Evolutionary conservation across 37 sponge, comb jelly and placozoan species (phyloP).

Genomic region (Theonella swinhoei): DNA sequence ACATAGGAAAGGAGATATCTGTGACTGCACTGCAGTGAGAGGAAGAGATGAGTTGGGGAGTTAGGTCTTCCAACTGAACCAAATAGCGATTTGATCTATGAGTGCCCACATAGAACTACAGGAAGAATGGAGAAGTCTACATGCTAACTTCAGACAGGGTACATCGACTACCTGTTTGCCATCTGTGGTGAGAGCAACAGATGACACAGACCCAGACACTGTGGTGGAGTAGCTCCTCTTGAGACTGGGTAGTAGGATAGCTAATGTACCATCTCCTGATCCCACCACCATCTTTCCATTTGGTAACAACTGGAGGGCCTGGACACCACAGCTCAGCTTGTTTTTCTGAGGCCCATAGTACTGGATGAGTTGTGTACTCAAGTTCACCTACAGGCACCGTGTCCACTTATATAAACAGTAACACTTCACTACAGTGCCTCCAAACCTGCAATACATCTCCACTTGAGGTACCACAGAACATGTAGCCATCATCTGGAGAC

Average conservation of each 20-base stretch:
- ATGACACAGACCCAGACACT: conserved; percentile 78
- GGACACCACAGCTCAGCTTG: conserved; percentile 82
- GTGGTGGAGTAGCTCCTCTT: conserved; percentile 13
- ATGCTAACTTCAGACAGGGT: neutral
- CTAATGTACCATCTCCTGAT: conserved; percentile 94
- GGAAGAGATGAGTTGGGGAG: conserved; percentile 50
- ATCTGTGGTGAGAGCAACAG: conserved; percentile 75
- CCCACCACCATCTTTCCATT: conserved; percentile 75
- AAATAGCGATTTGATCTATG: conserved; percentile 57
- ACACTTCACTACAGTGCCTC: neutral
- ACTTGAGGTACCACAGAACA: conserved; percentile 95
- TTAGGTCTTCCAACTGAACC: conserved; percentile 57
- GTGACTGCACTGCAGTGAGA: conserved; percentile 80
- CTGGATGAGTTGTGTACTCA: conserved; percentile 75
- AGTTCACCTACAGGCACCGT: conserved; percentile 67
- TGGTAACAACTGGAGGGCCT: conserved; percentile 52
- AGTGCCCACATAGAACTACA: conserved; percentile 86
- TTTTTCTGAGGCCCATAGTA: conserved; percentile 93
- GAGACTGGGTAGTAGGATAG: conserved; percentile 31
- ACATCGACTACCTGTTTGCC: conserved; percentile 71
- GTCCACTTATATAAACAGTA: neutral
- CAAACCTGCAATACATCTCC: conserved; percentile 89
- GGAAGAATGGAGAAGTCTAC: neutral
- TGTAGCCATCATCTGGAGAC: conserved; percentile 71
- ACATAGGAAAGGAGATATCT: conserved; percentile 83